A percentile compares a stretch with the other conserved stretches of the same genome.
Evolutionary conservation across 2,113 vertebrate species (phyloP).

Genomic region (Indicator maculatus): DNA sequence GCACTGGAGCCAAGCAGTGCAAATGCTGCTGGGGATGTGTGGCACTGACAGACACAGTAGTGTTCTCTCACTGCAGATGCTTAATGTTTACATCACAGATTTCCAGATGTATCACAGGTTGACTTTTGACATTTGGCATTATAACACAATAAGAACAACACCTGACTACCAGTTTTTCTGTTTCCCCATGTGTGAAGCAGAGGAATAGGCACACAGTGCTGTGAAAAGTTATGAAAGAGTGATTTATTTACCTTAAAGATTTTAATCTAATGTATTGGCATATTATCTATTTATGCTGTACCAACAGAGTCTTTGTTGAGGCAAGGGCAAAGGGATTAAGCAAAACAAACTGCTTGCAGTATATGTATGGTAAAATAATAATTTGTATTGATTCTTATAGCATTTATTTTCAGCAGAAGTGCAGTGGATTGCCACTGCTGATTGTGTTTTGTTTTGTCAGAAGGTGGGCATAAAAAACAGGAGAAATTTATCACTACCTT

Average conservation of each 20-base stretch:
- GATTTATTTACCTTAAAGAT: not conserved
- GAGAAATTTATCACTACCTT: not conserved
- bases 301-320: not conserved
- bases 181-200: not conserved
- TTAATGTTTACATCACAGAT: not conserved
- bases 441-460: not conserved
- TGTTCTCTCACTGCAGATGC: not conserved
- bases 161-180: not conserved
- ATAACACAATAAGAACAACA: not conserved
- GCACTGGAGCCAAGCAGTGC: rapidly evolving
- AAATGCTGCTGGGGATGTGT: not conserved
- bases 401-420: not conserved
- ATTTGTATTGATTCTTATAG: not conserved
- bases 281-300: not conserved
- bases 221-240: not conserved
- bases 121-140: not conserved
- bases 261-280: not conserved
- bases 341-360: not conserved
- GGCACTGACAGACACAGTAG: not conserved
- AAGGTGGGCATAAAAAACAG: not conserved
- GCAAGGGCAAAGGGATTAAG: not conserved
- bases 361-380: not conserved
- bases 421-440: not conserved
- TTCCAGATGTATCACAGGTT: not conserved
- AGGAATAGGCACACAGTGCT: not conserved